Evolutionary conservation across 2,113 vertebrate species (phyloP).

Genomic region (Acinonyx jubatus): DNA sequence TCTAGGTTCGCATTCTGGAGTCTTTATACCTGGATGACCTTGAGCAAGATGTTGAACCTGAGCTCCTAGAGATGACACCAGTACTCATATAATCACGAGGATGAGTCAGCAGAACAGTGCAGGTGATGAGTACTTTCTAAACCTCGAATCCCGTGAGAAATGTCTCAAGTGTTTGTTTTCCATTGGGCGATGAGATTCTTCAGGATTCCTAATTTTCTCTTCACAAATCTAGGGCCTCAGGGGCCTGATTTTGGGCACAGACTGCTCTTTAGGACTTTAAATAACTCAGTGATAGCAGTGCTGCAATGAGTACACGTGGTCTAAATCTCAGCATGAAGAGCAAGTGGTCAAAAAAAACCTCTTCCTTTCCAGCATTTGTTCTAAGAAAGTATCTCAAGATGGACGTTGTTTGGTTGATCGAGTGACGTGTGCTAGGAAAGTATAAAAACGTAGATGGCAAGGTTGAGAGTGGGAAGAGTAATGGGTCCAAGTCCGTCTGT

Average conservation of each 20-base stretch:
- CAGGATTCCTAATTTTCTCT: background rate
- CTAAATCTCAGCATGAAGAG: background rate
- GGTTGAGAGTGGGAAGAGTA: background rate
- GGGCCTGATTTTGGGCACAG: background rate
- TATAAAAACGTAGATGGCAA: background rate
- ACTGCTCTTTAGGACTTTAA: background rate
- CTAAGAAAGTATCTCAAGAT: constrained; percentile 2
- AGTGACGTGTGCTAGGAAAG: background rate
- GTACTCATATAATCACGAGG: background rate
- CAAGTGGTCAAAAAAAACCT: background rate
- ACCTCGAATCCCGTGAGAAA: background rate
- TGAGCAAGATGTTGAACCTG: background rate
- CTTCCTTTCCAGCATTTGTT: background rate
- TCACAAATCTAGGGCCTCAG: background rate
- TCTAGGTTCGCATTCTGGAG: background rate
- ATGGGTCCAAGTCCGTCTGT: background rate
- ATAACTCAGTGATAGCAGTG: background rate
- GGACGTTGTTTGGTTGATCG: background rate
- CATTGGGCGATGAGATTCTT: background rate
- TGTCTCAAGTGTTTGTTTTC: background rate
- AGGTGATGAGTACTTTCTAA: background rate
- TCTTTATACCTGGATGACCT: background rate
- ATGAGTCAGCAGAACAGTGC: background rate
- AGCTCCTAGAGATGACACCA: background rate
- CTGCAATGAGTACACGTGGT: background rate